These are phyloP conservation scores for Erpobdella octoculata DNA, from an alignment of 2,888 invertebrate genomes.

Conservation along the genomic window DNA sequence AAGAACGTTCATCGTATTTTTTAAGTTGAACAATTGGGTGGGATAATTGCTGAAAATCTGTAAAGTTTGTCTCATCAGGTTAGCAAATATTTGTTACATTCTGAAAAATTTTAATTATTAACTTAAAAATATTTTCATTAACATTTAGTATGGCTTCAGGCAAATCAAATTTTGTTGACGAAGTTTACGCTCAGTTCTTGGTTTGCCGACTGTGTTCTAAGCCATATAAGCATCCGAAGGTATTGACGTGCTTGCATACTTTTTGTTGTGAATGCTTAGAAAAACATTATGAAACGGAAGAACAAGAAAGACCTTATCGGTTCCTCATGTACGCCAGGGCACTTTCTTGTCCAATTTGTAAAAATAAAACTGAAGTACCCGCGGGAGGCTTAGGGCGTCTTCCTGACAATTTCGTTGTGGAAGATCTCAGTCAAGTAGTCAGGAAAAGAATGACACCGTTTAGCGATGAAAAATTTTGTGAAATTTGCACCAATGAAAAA, in stretches of 20 bases:
- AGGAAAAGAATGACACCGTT: not conserved
- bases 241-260: constrained; percentile 48
- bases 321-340: constrained; percentile 45
- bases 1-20: no score
- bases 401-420: constrained; percentile 50
- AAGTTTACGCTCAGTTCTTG: constrained; percentile 50
- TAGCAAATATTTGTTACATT: no score
- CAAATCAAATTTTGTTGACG: constrained; percentile 43
- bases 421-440: constrained; percentile 44
- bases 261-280: constrained; percentile 50
- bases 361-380: constrained; percentile 49
- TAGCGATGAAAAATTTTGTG: constrained; percentile 9
- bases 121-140: no score
- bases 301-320: constrained; percentile 40
- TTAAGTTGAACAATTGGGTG: no score
- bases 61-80: no score
- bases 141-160: not conserved
- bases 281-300: constrained; percentile 45
- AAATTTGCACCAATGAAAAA: constrained; percentile 28
- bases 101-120: no score
- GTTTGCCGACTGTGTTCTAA: constrained; percentile 50
- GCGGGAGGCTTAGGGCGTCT: constrained; percentile 47
- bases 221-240: constrained; percentile 48
- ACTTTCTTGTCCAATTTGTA: constrained; percentile 49
- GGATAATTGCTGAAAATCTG: no score